phyloP scores from a whole-genome alignment of 2,113 vertebrate species.

The Neotragus pygmaeus region DNA sequence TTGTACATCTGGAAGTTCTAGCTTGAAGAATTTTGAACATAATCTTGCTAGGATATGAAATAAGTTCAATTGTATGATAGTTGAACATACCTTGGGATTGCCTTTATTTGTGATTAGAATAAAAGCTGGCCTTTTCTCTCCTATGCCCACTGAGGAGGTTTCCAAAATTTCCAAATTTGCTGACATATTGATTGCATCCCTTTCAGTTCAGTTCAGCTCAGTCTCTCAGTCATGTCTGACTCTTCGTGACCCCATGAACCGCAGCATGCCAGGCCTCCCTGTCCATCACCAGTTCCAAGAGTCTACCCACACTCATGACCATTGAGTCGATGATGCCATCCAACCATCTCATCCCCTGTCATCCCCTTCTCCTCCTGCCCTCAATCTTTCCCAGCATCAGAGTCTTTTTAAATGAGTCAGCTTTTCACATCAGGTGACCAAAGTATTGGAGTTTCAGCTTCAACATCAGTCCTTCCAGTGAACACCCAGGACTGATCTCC shows the following conservation, averaged over 20 bases:
- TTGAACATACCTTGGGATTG: background rate
- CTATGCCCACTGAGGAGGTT: background rate
- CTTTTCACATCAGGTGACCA: fast-evolving
- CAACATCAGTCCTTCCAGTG: background rate
- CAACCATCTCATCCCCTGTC: background rate
- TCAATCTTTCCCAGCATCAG: background rate
- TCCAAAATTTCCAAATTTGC: background rate
- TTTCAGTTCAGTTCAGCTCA: background rate
- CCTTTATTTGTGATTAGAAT: background rate
- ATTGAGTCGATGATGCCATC: fast-evolving
- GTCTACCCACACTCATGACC: background rate
- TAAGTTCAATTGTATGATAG: background rate
- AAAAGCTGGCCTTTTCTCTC: background rate
- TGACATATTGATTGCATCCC: background rate
- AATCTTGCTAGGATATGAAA: background rate
- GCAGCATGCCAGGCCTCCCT: background rate
- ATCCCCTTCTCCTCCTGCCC: background rate
- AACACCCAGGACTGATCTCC: background rate
- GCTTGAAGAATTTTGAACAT: background rate
- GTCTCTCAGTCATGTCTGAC: background rate
- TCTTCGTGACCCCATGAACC: background rate
- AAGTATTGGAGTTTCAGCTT: background rate
- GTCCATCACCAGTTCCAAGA: fast-evolving
- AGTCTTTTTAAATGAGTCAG: background rate
- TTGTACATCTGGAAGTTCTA: background rate